A percentile compares a stretch with the other conserved stretches of the same genome.
phyloP scores from a whole-genome alignment of 2,888 invertebrate species.

The Chalcis sispes region DNA sequence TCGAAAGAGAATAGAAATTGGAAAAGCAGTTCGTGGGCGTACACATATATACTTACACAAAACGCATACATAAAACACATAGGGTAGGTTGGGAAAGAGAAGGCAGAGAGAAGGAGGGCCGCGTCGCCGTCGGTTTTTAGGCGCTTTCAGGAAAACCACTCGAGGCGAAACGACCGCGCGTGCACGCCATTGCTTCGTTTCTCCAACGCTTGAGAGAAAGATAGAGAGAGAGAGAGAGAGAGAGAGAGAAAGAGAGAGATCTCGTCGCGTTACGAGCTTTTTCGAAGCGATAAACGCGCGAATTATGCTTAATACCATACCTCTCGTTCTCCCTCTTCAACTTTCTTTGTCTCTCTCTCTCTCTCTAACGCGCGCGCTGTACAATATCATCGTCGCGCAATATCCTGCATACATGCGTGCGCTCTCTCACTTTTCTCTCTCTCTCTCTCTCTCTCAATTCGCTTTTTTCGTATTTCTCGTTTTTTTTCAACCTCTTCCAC shows the following conservation, averaged over 20 bases:
- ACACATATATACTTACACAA: no score
- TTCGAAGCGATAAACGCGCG: slow-evolving; percentile 67
- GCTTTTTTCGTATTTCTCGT: slow-evolving; percentile 45
- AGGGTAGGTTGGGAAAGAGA: slow-evolving; percentile 25
- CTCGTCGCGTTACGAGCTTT: slow-evolving; percentile 54
- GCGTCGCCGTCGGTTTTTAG: slow-evolving; percentile 36
- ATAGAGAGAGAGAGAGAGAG: not conserved
- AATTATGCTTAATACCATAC: slow-evolving; percentile 67
- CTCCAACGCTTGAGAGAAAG: not conserved
- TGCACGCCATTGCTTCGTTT: slow-evolving; percentile 54
- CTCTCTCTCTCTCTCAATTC: slow-evolving; percentile 14
- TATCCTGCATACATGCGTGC: slow-evolving; percentile 42
- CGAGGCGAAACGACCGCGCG: slow-evolving; percentile 56
- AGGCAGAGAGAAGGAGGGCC: slow-evolving; percentile 36
- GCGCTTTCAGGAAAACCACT: slow-evolving; percentile 58
- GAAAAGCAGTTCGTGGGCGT: no score
- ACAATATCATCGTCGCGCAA: slow-evolving; percentile 55
- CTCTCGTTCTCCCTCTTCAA: slow-evolving; percentile 14
- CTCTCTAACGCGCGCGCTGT: not conserved
- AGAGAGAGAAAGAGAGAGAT: not conserved
- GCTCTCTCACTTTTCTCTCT: not conserved
- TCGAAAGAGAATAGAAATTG: no score
- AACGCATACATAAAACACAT: no score
- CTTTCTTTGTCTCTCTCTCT: not conserved
- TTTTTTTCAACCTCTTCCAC: slow-evolving; percentile 35